Evolutionary conservation across 2,113 vertebrate species (phyloP), one percentile per base, ranked within the genome.

Genomic region (Spermophilus dauricus): DNA sequence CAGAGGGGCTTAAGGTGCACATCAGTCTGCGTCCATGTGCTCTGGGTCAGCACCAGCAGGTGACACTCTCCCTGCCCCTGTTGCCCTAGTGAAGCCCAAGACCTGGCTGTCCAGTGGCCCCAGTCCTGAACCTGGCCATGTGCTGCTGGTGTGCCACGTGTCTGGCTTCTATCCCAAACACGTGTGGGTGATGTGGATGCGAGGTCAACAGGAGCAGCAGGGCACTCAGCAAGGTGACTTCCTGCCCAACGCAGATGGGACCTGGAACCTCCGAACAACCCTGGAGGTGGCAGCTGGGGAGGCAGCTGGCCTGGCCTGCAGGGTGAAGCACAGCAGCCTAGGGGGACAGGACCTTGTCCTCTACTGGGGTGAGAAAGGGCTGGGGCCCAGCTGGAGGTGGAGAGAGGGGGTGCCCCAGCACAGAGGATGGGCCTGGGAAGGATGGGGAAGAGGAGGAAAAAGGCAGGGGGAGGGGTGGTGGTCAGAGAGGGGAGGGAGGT

Each of bases 161-260:
- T 78, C 77, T 37, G 96, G 92, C 37, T 97, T 97, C 61, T 58
- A 96, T 24, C 87, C 94, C 0, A 87, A 97, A 7, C 30, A 42
- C 0, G 48, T 87, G 26, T 2, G 61, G 91, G 96, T 83, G 63
- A 87, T 22, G 77, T 96, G 94, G 96, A 89, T 94, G 75, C 42
- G 4, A 22, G 85, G 51, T 2, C 28, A 94, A 13, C 34, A 92
- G 67, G 89, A 96, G 30, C 34, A 82, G 61, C 32, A 4, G 4
- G 87, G 16, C 26, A 67, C 89, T 69, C 78, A 63, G 48, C 56
- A 4, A 81, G 32, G 76, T 4, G 69, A 94, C 24, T 0, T 94
- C 76, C 42, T 94, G 51, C 94, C 91, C 42, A 63, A 83, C 8
- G 86, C 51, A 17, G 82, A 97, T 1, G 42, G 61, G 24, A 93